Percentiles rank a stretch among this genome's conserved stretches.
Evolutionary conservation across 2,797 vertebrate genomes (phyloP).

Genomic region (Acipenser oxyrinchus): DNA sequence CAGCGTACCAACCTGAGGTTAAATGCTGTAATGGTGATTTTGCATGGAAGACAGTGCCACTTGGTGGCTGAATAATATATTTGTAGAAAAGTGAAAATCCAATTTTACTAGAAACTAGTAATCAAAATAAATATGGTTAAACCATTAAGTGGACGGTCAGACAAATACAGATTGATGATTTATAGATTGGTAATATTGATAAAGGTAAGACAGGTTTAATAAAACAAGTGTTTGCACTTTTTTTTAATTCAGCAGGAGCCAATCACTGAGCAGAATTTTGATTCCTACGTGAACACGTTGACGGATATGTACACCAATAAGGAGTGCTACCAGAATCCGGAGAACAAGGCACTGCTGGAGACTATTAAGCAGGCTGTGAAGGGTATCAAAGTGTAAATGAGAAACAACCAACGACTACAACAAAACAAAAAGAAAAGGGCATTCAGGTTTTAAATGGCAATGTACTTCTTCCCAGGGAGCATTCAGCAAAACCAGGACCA

Average conservation of each 20-base stretch:
- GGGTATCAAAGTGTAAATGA: slow-evolving; percentile 90
- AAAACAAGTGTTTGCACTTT: slow-evolving; percentile 3
- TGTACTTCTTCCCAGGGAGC: slow-evolving; percentile 61
- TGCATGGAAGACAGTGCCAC: too few relatives aligned
- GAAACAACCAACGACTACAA: slow-evolving; percentile 15
- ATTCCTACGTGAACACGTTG: slow-evolving; percentile 89
- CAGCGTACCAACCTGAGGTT: too few relatives aligned
- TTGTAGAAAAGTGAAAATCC: too few relatives aligned
- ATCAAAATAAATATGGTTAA: too few relatives aligned
- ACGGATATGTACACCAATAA: slow-evolving; percentile 99
- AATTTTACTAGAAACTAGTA: too few relatives aligned
- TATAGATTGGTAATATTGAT: too few relatives aligned
- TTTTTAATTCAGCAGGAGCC: slow-evolving; percentile 78
- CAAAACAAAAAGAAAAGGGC: slow-evolving; percentile 48
- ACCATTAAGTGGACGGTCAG: too few relatives aligned
- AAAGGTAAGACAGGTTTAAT: neutral
- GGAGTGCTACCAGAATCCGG: slow-evolving; percentile 93
- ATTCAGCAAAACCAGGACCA: slow-evolving; percentile 55
- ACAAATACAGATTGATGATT: too few relatives aligned
- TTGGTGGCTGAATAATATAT: too few relatives aligned
- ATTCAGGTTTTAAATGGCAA: slow-evolving; percentile 67
- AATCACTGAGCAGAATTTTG: slow-evolving; percentile 98
- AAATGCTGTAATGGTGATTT: too few relatives aligned
- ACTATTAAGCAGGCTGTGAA: slow-evolving; percentile 97
- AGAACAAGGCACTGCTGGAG: slow-evolving; percentile 95